Evolutionary conservation across 2,113 vertebrate species (phyloP).

Genomic region (Condylura cristata): DNA sequence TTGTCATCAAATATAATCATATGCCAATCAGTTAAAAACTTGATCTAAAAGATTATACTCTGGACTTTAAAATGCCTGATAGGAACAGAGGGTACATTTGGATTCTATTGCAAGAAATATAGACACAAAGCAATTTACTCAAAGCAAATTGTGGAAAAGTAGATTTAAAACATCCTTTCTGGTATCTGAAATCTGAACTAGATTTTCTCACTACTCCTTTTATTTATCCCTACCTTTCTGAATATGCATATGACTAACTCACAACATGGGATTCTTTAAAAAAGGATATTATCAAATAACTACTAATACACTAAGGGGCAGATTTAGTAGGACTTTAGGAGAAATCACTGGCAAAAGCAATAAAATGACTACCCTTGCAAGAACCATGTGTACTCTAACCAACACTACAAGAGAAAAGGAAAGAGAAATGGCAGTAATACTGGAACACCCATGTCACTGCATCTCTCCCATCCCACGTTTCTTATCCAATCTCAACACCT

Average conservation of each 20-base stretch:
- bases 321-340: constrained; percentile 24
- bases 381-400: not conserved
- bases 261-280: not conserved
- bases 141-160: constrained; percentile 39
- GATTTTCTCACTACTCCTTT: constrained; percentile 7
- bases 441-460: not conserved
- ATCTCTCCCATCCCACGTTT: not conserved
- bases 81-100: constrained; percentile 8
- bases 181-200: not conserved
- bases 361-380: not conserved
- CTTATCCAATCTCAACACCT: not conserved
- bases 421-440: not conserved
- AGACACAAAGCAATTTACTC: constrained; percentile 34
- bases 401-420: not conserved
- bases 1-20: constrained; percentile 48
- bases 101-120: not conserved
- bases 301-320: not conserved
- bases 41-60: constrained; percentile 23
- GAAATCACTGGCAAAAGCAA: not conserved
- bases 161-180: constrained; percentile 6
- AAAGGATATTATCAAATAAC: not conserved
- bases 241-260: constrained; percentile 26
- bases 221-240: not conserved
- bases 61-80: constrained; percentile 43
- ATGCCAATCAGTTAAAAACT: constrained; percentile 43